Evolutionary conservation across 2,888 invertebrate species (phyloP).

Genomic region (Listrodromus nycthemerus): DNA sequence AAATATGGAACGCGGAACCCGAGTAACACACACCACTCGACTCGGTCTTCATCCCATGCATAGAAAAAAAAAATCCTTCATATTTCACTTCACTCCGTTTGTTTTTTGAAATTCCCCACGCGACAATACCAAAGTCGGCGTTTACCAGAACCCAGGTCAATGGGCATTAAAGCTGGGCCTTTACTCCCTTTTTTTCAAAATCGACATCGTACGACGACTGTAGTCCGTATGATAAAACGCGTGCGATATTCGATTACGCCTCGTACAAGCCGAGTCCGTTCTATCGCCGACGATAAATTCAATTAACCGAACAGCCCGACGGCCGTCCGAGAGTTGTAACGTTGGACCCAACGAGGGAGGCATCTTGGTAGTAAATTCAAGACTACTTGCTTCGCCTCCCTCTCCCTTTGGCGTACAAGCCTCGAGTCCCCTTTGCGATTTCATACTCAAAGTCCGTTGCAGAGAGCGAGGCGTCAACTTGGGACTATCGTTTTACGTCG

Average conservation of each 20-base stretch:
- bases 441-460: slow-evolving; percentile 36
- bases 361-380: slow-evolving; percentile 40
- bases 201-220: slow-evolving; percentile 15
- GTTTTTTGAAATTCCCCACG: background rate
- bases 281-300: slow-evolving; percentile 55
- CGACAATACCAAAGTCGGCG: background rate
- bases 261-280: background rate
- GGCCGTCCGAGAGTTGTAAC: slow-evolving; percentile 30
- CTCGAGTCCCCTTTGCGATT: slow-evolving; percentile 12
- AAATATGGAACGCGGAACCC: background rate
- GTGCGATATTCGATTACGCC: slow-evolving; percentile 41
- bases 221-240: slow-evolving; percentile 32
- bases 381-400: background rate
- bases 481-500: slow-evolving; percentile 59
- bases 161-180: background rate
- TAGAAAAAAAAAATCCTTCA: background rate
- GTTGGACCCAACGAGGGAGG: slow-evolving; percentile 22
- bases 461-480: slow-evolving; percentile 48
- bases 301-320: slow-evolving; percentile 46
- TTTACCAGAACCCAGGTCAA: background rate
- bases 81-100: background rate
- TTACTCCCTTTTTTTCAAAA: slow-evolving; percentile 11
- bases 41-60: background rate
- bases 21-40: background rate
- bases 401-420: background rate